Conservation (phyloP, 2,888 invertebrate genomes). For the Drosophila vallismaia region DNA sequence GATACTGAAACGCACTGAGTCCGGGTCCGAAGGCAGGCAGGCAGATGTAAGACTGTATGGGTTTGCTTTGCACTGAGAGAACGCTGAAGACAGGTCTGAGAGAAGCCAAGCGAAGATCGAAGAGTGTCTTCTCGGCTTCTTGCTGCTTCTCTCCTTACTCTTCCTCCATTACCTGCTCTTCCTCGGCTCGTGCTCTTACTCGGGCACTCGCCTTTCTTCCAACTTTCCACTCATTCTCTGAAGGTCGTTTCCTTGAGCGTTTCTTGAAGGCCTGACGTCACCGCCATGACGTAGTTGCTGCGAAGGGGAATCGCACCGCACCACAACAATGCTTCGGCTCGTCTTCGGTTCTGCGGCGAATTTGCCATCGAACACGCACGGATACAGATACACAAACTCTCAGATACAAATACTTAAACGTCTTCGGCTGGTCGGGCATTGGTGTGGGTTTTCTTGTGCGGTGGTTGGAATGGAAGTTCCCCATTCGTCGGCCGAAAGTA, state of each 20-base stretch:
- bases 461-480: slow-evolving; percentile 49
- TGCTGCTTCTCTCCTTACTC: slow-evolving; percentile 40
- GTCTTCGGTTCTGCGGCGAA: slow-evolving; percentile 67
- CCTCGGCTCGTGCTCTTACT: slow-evolving; percentile 10
- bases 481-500: slow-evolving; percentile 65
- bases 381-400: slow-evolving; percentile 16
- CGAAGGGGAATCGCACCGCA: slow-evolving; percentile 65
- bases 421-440: slow-evolving; percentile 43
- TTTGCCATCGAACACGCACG: slow-evolving; percentile 49
- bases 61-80: slow-evolving; percentile 2
- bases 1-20: slow-evolving; percentile 54
- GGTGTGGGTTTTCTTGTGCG: slow-evolving; percentile 74
- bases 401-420: slow-evolving; percentile 4
- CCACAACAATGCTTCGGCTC: slow-evolving; percentile 57
- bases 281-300: slow-evolving; percentile 39
- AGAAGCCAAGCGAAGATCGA: slow-evolving; percentile 13
- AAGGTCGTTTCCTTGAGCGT: slow-evolving; percentile 78
- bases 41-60: background rate
- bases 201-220: slow-evolving; percentile 12
- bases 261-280: slow-evolving; percentile 72
- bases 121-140: slow-evolving; percentile 45
- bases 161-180: slow-evolving; percentile 33
- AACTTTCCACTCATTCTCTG: slow-evolving; percentile 47
- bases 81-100: slow-evolving; percentile 56
- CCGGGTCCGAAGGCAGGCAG: background rate